These are phyloP conservation scores for Acrobasis repandana DNA, from an alignment of 2,888 invertebrate genomes.

Conservation along the genomic window DNA sequence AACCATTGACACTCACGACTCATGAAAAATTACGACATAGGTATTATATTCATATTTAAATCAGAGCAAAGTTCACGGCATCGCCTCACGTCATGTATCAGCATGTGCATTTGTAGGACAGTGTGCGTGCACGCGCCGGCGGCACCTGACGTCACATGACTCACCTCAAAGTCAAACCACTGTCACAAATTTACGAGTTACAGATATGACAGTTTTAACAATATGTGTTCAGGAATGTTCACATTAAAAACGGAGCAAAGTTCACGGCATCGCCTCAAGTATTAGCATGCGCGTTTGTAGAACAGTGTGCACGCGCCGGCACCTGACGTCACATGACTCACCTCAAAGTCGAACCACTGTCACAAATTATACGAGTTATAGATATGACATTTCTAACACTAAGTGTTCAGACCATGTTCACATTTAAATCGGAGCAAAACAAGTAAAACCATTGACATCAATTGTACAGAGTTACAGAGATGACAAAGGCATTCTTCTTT, in stretches of 20 bases:
- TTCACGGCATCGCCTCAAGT: neutral
- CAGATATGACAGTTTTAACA: neutral
- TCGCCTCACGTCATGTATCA: neutral
- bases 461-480: neutral
- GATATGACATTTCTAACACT: neutral
- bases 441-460: neutral
- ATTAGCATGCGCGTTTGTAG: conserved; percentile 13
- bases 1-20: neutral
- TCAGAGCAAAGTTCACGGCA: conserved; percentile 7
- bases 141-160: conserved; percentile 8
- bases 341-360: neutral
- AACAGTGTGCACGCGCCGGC: conserved; percentile 20
- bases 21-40: too few relatives aligned
- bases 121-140: conserved; percentile 18
- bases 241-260: conserved; percentile 17
- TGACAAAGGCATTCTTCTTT: neutral
- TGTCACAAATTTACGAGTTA: neutral
- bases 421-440: conserved; percentile 15
- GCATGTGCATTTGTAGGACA: conserved; percentile 9
- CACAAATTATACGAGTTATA: neutral
- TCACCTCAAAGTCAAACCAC: neutral
- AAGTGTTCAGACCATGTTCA: neutral
- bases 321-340: conserved; percentile 12
- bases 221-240: neutral
- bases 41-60: neutral